phyloP scores from a whole-genome alignment of 37 sponge, comb jelly and placozoan genomes.

The Agelas oroides region DNA sequence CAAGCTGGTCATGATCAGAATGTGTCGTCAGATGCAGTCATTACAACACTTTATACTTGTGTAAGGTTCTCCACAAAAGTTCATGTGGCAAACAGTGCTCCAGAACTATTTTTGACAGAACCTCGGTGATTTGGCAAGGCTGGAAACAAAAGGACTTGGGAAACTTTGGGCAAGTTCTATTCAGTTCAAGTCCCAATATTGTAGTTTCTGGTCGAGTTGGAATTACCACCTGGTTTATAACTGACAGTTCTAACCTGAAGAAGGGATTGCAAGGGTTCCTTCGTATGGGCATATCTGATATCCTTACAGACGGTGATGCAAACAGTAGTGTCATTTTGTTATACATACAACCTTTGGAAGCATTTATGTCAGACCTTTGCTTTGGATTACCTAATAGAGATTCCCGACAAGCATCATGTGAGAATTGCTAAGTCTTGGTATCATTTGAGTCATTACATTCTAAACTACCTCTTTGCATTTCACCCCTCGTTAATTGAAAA shows the following conservation, averaged over 20 bases:
- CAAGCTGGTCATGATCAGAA: too few species aligned
- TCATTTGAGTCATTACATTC: neutral
- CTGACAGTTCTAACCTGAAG: neutral
- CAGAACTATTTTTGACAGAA: neutral
- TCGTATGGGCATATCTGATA: conserved; percentile 7
- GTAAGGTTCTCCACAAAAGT: too few species aligned
- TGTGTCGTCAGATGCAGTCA: too few species aligned
- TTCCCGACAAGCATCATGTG: conserved; percentile 2
- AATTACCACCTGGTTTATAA: neutral
- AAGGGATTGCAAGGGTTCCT: neutral
- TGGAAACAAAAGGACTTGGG: conserved; percentile 12
- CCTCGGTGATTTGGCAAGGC: conserved; percentile 1
- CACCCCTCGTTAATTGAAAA: neutral
- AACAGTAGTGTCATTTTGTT: neutral
- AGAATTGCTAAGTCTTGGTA: neutral
- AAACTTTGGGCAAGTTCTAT: neutral
- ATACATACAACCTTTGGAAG: neutral
- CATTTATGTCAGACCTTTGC: neutral
- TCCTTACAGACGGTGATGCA: neutral
- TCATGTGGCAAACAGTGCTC: neutral
- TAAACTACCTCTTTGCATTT: conserved; percentile 17
- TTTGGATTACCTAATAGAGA: conserved; percentile 2
- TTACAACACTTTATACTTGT: too few species aligned
- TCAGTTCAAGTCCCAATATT: neutral
- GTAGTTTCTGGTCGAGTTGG: neutral